Evolutionary conservation across 92 coral and sea anemone species (phyloP).

Genomic region (Parazoanthus darwini): DNA sequence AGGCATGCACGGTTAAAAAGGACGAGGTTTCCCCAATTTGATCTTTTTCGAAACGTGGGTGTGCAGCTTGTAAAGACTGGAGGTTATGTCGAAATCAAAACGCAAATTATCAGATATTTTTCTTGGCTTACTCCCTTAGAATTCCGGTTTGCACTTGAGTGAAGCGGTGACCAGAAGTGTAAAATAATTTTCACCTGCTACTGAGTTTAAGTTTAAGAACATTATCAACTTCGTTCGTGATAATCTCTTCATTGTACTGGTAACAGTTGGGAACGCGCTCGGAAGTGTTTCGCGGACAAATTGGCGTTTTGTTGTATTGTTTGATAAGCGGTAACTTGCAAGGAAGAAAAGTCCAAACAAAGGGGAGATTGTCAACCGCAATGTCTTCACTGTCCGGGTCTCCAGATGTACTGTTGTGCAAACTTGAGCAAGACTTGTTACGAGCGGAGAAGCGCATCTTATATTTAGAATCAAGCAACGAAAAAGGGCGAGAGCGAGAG

Average conservation of each 20-base stretch:
- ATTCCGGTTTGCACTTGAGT: not conserved
- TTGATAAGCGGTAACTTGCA: not conserved
- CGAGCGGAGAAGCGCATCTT: slow-evolving; percentile 47
- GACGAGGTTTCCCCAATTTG: not conserved
- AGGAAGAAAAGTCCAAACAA: not conserved
- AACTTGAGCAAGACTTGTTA: slow-evolving; percentile 40
- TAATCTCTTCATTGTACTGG: not conserved
- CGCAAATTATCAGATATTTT: not conserved
- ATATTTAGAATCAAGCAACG: slow-evolving; percentile 15
- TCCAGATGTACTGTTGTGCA: slow-evolving; percentile 26
- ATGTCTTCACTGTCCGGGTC: slow-evolving; percentile 14
- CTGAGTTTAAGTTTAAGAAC: not conserved
- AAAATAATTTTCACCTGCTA: not conserved
- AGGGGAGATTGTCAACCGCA: not conserved
- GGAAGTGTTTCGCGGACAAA: not conserved
- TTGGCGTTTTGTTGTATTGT: not conserved
- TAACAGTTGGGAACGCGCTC: not conserved
- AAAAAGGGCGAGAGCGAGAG: slow-evolving; percentile 30
- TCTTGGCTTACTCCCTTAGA: not conserved
- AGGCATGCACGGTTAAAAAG: not conserved
- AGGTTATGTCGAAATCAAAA: not conserved
- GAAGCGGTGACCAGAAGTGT: not conserved
- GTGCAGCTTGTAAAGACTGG: not conserved
- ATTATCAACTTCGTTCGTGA: not conserved
- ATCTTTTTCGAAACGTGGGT: not conserved